A percentile compares a stretch with the other conserved stretches of the same genome.
Evolutionary conservation across 2,797 vertebrate species (phyloP).

Genomic region (Alfaro cultratus): DNA sequence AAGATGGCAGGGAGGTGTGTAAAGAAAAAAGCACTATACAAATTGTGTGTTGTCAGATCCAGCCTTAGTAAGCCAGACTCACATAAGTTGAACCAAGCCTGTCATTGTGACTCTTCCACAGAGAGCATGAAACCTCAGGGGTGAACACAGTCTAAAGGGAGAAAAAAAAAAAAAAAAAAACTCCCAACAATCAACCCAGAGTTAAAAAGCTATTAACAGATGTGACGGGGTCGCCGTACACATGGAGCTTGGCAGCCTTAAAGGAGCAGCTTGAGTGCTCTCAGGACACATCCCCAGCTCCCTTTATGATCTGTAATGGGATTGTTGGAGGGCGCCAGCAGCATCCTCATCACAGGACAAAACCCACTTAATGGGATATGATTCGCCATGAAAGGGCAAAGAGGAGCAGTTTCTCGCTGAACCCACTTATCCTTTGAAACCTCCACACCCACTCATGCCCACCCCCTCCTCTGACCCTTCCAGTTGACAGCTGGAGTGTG

Average conservation of each 20-base stretch:
- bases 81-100: conserved; percentile 39
- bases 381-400: conserved; percentile 67
- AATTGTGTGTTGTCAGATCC: conserved; percentile 36
- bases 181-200: conserved; percentile 55
- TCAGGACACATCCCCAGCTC: conserved; percentile 67
- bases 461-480: conserved; percentile 25
- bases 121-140: conserved; percentile 31
- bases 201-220: conserved; percentile 63
- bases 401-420: conserved; percentile 64
- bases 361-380: conserved; percentile 74
- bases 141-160: conserved; percentile 18
- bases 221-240: conserved; percentile 33
- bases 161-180: background rate
- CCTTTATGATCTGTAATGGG: conserved; percentile 79
- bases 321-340: conserved; percentile 70
- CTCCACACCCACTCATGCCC: conserved; percentile 20
- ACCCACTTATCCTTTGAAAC: conserved; percentile 59
- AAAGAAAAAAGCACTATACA: conserved; percentile 12
- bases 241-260: conserved; percentile 41
- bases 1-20: background rate
- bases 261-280: conserved; percentile 62
- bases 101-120: conserved; percentile 27
- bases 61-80: conserved; percentile 40
- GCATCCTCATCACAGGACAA: conserved; percentile 72
- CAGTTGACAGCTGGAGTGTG: conserved; percentile 29